phyloP scores from a whole-genome alignment of 1,140 invertebrate species.

The Drosophila parvula region DNA sequence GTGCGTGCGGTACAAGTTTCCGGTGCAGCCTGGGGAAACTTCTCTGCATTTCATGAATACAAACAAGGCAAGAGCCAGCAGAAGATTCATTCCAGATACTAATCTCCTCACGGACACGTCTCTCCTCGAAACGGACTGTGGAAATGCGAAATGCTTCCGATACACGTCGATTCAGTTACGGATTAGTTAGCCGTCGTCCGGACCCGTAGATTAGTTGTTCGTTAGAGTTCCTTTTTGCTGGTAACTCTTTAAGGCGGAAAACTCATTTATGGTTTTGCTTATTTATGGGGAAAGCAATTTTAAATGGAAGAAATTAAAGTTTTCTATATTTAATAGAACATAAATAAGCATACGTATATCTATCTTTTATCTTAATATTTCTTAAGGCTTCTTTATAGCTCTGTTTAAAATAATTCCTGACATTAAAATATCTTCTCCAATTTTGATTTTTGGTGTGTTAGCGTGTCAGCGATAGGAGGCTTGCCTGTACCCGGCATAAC shows the following conservation, averaged over 20 bases:
- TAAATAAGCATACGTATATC: too few species aligned
- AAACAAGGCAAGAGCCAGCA: conserved; percentile 16
- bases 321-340: not conserved
- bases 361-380: not conserved
- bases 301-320: not conserved
- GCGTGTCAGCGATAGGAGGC: not conserved
- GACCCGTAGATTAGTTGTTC: conserved; percentile 17
- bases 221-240: not conserved
- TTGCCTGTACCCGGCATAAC: not conserved
- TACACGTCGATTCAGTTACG: conserved; percentile 35
- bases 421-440: not conserved
- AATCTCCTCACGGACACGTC: conserved; percentile 24
- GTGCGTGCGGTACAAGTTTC: conserved; percentile 36
- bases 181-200: conserved; percentile 16
- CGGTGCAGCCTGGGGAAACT: conserved; percentile 34
- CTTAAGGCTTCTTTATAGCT: not conserved
- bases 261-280: not conserved
- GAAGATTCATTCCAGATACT: conserved; percentile 28
- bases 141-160: conserved; percentile 22
- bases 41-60: conserved; percentile 44
- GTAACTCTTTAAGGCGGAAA: not conserved
- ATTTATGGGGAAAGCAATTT: not conserved
- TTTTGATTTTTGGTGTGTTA: not conserved
- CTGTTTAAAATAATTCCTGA: not conserved
- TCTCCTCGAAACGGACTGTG: conserved; percentile 18